These are phyloP conservation scores for Buteo buteo DNA, from an alignment of 2,113 vertebrate species.

Conservation along the genomic window DNA sequence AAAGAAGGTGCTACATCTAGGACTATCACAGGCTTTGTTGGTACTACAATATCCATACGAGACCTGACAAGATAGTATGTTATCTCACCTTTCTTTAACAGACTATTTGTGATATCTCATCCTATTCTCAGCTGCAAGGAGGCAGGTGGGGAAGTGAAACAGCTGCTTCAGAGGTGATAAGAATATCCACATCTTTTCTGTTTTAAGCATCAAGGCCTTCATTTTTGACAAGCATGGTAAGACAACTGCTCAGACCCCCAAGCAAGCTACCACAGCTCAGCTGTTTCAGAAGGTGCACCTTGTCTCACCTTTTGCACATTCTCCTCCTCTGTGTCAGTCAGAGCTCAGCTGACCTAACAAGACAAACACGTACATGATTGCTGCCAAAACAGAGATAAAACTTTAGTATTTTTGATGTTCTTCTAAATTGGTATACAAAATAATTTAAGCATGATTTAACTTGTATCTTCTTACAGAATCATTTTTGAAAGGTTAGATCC, in stretches of 20 bases:
- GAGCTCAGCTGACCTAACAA: not conserved
- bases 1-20: too few species aligned
- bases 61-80: not conserved
- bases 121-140: not conserved
- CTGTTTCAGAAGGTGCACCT: not conserved
- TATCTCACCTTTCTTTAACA: not conserved
- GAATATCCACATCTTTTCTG: not conserved
- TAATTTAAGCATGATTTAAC: not conserved
- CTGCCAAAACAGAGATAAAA: not conserved
- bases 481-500: not conserved
- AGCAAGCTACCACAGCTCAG: not conserved
- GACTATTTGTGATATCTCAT: not conserved
- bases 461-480: not conserved
- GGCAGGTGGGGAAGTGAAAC: not conserved
- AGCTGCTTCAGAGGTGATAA: not conserved
- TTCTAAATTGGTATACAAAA: not conserved
- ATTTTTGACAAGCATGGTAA: not conserved
- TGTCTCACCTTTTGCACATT: not conserved
- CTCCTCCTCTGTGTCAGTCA: not conserved
- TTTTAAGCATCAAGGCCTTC: not conserved
- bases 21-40: not conserved
- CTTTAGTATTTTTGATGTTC: not conserved
- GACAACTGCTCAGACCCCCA: not conserved
- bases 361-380: rapidly evolving
- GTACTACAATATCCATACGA: not conserved